phyloP scores from a whole-genome alignment of 2,888 invertebrate genomes.

The Linyphia triangularis region DNA sequence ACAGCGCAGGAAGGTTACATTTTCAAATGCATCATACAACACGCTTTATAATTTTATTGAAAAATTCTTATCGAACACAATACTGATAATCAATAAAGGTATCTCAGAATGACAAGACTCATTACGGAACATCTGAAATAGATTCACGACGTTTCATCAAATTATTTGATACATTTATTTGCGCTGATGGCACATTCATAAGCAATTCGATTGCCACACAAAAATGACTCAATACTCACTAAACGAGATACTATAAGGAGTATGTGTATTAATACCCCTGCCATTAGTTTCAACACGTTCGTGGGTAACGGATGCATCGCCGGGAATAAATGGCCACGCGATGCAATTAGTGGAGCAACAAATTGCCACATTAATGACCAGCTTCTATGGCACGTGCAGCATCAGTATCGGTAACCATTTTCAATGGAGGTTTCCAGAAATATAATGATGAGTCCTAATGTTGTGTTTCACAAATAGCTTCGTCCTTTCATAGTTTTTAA shows the following conservation, averaged over 20 bases:
- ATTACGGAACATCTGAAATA: too few species aligned
- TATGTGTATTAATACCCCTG: not conserved
- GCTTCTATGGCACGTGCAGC: not conserved
- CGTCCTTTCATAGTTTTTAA: too few species aligned
- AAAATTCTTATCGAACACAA: too few species aligned
- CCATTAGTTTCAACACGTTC: slow-evolving; percentile 24
- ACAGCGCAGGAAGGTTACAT: too few species aligned
- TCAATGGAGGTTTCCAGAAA: not conserved
- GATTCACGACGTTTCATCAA: not conserved
- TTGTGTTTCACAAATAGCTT: not conserved
- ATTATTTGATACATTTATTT: not conserved
- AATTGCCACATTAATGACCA: not conserved
- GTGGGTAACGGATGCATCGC: not conserved
- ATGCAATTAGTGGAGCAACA: not conserved
- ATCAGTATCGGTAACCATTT: not conserved
- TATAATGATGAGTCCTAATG: not conserved
- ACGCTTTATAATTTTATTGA: too few species aligned
- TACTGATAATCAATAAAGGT: too few species aligned
- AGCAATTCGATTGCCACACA: not conserved
- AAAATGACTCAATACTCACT: not conserved
- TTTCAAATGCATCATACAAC: not conserved
- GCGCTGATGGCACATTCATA: not conserved
- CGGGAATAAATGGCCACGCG: not conserved
- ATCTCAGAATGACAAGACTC: too few species aligned
- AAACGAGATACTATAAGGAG: not conserved